Percentiles rank a stretch among this genome's conserved stretches.
phyloP scores from a whole-genome alignment of 2,888 invertebrate species.

The Gastracanthus pulcherrimus region DNA sequence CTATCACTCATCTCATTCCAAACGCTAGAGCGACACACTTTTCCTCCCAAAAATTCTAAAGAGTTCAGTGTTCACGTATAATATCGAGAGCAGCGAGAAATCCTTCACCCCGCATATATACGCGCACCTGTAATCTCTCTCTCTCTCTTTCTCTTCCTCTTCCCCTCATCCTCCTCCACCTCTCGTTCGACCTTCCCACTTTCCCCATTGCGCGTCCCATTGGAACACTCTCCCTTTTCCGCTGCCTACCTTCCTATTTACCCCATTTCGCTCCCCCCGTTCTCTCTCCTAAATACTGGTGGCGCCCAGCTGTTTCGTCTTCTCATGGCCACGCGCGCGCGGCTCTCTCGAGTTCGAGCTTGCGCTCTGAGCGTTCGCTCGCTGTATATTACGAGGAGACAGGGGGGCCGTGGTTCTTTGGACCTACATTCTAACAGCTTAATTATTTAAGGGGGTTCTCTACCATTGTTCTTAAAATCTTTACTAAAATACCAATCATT shows the following conservation, averaged over 20 bases:
- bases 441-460: too few species aligned
- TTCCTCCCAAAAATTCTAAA: not conserved
- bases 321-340: too few species aligned
- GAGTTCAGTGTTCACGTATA: not conserved
- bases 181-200: not conserved
- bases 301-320: not conserved
- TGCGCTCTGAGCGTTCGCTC: conserved; percentile 58
- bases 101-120: conserved; percentile 53
- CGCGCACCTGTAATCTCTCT: not conserved
- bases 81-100: conserved; percentile 21
- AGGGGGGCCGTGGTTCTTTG: not conserved
- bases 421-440: too few species aligned
- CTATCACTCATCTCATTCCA: too few species aligned
- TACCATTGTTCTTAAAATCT: too few species aligned
- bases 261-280: not conserved
- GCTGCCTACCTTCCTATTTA: not conserved
- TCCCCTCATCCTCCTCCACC: not conserved
- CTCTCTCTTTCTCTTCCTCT: not conserved
- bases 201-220: not conserved
- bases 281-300: not conserved
- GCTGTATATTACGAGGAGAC: not conserved
- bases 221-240: not conserved
- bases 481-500: too few species aligned
- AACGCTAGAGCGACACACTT: not conserved
- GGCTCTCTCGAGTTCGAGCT: conserved; percentile 58